These are phyloP conservation scores for Oncorhynchus masou DNA, from an alignment of 2,113 vertebrate genomes.

Conservation along the genomic window DNA sequence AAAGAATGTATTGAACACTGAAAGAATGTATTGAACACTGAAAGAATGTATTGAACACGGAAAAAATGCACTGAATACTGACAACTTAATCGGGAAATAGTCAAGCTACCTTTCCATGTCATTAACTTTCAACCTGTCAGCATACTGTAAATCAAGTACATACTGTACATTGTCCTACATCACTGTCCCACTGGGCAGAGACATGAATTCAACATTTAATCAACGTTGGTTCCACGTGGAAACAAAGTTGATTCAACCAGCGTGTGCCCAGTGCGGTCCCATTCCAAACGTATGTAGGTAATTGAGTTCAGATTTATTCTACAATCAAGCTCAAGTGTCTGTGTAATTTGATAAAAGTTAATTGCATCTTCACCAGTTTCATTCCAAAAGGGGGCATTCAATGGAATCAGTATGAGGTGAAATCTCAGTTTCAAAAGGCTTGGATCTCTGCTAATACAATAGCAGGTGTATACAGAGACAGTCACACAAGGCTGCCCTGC, in stretches of 20 bases:
- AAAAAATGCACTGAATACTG: no score
- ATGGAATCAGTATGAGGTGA: constrained; percentile 1
- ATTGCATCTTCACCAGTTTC: not conserved
- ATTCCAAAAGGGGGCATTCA: not conserved
- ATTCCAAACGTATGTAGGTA: not conserved
- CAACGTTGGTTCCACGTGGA: no score
- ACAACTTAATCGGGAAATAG: constrained; percentile 8
- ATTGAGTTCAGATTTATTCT: not conserved
- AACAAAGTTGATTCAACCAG: no score
- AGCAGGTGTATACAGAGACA: no score
- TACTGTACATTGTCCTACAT: not conserved
- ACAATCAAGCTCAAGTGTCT: not conserved
- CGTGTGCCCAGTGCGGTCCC: no score
- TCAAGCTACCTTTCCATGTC: not conserved
- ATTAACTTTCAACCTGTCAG: not conserved
- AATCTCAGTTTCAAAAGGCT: no score
- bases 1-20: no score
- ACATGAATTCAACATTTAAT: no score
- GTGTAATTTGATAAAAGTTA: not conserved
- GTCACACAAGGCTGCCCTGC: no score
- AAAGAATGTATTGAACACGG: no score
- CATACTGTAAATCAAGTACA: not conserved
- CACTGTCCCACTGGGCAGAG: not conserved
- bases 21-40: no score
- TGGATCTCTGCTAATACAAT: no score